Evolutionary conservation across 2,888 invertebrate genomes (phyloP).

Genomic region (Drosophila trichaetosa): DNA sequence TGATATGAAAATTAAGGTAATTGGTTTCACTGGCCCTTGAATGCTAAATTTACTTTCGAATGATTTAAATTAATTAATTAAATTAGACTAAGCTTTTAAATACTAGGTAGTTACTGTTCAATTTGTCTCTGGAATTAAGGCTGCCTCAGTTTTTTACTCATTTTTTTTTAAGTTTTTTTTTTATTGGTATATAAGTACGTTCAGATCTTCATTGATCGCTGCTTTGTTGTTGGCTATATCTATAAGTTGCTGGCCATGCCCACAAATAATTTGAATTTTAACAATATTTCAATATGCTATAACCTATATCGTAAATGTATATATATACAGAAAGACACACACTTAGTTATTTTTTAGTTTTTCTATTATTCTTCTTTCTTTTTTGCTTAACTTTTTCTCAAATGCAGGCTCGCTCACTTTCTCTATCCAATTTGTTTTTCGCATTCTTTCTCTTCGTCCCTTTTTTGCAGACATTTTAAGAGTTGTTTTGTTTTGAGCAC

Average conservation of each 20-base stretch:
- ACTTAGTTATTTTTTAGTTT: slow-evolving; percentile 30
- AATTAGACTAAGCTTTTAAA: background rate
- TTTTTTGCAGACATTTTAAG: slow-evolving; percentile 13
- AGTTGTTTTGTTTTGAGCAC: slow-evolving; percentile 13
- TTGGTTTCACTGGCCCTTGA: slow-evolving; percentile 17
- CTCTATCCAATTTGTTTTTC: background rate
- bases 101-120: background rate
- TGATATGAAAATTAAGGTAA: slow-evolving; percentile 8
- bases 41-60: background rate
- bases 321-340: slow-evolving; percentile 51
- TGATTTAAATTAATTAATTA: background rate
- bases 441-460: background rate
- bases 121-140: slow-evolving; percentile 1
- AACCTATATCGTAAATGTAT: slow-evolving; percentile 28
- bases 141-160: slow-evolving; percentile 10
- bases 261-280: slow-evolving; percentile 33
- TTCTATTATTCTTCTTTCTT: slow-evolving; percentile 8
- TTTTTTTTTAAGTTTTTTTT: background rate
- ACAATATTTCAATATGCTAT: slow-evolving; percentile 20
- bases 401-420: slow-evolving; percentile 10
- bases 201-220: slow-evolving; percentile 7
- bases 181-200: background rate
- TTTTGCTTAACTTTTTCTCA: slow-evolving; percentile 15
- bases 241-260: slow-evolving; percentile 40
- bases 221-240: background rate